Evolutionary conservation across 2,888 invertebrate species (phyloP), one percentile per base, ranked within the genome.

Genomic region (Lutraria lutraria): DNA sequence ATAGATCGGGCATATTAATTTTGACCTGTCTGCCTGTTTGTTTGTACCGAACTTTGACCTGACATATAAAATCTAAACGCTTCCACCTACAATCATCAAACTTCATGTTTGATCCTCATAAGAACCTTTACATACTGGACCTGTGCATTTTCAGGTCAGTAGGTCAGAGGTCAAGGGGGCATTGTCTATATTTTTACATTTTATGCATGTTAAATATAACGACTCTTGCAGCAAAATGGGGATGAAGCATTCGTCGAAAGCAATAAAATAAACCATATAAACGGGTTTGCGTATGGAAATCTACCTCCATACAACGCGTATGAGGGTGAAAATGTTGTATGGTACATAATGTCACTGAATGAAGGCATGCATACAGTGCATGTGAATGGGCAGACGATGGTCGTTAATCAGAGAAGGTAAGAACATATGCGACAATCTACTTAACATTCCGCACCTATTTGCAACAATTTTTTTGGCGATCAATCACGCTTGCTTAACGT

Each of bases 221-320:
- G 13, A 31, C 34, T 52, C 15, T 85, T 85, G 16, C 52, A 81
- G 72, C 25, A 88, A 21, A 10, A 54, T n/a, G 54, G 43, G 21
- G 52, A 85, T 19, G 31, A 43, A 72, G 76, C 31, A 8, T 84
- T 79, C 63, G 16, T 0, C 0, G 52, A 85, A 29, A 88, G 90
- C 34, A 90, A 93, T 72, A 25, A 56, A 25, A 84, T 86, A 85
- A 86, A 83, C 21, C 85, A 86, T 68, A 90, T 94, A 8, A 94
- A 94, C 76, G 94, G 94, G 0, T 89, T 83, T 34, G 52, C 87
- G 19, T 94, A 88, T 56, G 92, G 93, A 6, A 94, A 93, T 81
- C 83, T 93, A 0, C 91, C 92, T 0, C 92, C 91, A n/a, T 86
- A 93, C 80, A 63, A 68, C 4, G 89, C 91, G 60, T 92, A 92